A percentile compares a stretch with the other conserved stretches of the same genome.
Conservation (phyloP, 1,140 invertebrate genomes). For the Lasaia peninsularis region DNA sequence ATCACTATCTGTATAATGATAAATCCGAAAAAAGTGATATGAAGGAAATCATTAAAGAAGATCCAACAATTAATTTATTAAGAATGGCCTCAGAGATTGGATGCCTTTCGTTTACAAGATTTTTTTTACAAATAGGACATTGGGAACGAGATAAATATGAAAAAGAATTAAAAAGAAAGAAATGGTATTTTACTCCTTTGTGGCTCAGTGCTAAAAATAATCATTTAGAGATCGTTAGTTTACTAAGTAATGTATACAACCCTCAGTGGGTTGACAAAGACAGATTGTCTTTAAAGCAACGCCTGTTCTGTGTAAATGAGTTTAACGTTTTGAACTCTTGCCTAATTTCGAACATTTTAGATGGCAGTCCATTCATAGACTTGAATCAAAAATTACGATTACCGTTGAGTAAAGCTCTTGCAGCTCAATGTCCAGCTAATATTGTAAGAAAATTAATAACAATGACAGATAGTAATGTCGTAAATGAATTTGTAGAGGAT, state of each 20-base stretch:
- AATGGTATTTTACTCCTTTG: conserved; percentile 16
- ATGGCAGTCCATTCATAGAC: background rate
- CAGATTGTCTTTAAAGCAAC: background rate
- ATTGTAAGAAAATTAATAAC: background rate
- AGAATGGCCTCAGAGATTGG: conserved; percentile 11
- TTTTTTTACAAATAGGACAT: background rate
- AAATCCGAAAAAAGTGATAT: background rate
- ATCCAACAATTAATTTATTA: conserved; percentile 7
- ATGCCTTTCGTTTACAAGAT: background rate
- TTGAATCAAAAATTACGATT: background rate
- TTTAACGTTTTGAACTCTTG: conserved; percentile 6
- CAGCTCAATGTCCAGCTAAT: background rate
- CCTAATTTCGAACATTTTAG: conserved; percentile 3
- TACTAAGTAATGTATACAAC: background rate
- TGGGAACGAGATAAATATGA: background rate
- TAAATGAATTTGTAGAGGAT: conserved; percentile 3
- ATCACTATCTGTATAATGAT: background rate
- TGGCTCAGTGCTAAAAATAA: conserved; percentile 14
- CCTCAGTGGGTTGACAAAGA: conserved; percentile 15
- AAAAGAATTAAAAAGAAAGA: background rate
- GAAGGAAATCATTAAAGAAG: background rate
- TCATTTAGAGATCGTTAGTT: background rate
- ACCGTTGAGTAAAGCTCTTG: background rate
- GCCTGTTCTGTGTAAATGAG: background rate
- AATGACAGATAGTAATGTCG: background rate